Evolutionary conservation across 2,888 invertebrate genomes (phyloP).

Genomic region (Parelbella ahira): DNA sequence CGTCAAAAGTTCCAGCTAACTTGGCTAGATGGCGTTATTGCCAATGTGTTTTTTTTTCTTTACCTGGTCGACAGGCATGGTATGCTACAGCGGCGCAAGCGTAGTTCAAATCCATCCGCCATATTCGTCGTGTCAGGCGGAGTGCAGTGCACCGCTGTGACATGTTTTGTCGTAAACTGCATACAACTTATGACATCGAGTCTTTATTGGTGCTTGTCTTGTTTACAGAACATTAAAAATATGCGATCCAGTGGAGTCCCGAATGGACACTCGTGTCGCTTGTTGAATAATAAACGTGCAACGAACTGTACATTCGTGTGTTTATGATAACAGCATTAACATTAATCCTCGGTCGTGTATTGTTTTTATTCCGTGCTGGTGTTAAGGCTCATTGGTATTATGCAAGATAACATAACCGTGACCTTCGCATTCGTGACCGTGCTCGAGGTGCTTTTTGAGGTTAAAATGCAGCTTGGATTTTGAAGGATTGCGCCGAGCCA

Average conservation of each 20-base stretch:
- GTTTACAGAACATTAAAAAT: slow-evolving; percentile 55
- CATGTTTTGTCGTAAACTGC: slow-evolving; percentile 75
- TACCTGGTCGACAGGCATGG: slow-evolving; percentile 54
- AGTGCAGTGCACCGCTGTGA: slow-evolving; percentile 74
- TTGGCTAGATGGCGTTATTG: slow-evolving; percentile 47
- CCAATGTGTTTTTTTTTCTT: slow-evolving; percentile 56
- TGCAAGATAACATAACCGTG: slow-evolving; percentile 75
- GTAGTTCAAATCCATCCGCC: slow-evolving; percentile 79
- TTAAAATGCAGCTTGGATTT: slow-evolving; percentile 78
- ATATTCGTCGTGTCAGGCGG: slow-evolving; percentile 79
- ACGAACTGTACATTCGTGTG: slow-evolving; percentile 76
- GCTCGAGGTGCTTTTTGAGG: slow-evolving; percentile 75
- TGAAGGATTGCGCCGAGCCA: slow-evolving; percentile 74
- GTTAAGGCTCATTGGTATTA: slow-evolving; percentile 66
- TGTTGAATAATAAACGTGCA: slow-evolving; percentile 70
- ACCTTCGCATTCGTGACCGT: slow-evolving; percentile 74
- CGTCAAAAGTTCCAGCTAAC: slow-evolving; percentile 35
- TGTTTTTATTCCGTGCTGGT: slow-evolving; percentile 63
- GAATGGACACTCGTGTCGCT: slow-evolving; percentile 61
- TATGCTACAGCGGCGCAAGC: slow-evolving; percentile 57
- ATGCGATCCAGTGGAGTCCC: slow-evolving; percentile 61
- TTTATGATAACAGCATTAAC: slow-evolving; percentile 77
- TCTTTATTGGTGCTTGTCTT: slow-evolving; percentile 58
- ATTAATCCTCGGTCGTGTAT: slow-evolving; percentile 68
- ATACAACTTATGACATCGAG: slow-evolving; percentile 64